Evolutionary conservation across 2,888 invertebrate species (phyloP).

Genomic region (Mactromeris polynyma): DNA sequence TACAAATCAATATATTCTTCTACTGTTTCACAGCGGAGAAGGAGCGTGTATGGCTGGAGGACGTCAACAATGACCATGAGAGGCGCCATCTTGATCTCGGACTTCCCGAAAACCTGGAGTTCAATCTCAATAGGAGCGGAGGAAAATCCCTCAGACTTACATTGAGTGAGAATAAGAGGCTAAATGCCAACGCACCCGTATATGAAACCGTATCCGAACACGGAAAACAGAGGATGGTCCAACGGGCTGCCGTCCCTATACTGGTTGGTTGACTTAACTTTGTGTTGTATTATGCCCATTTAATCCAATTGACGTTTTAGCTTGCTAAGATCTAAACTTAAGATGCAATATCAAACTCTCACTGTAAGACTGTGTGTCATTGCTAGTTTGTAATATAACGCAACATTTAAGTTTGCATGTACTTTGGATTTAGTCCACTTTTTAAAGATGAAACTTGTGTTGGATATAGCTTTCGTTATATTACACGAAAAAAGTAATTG

Average conservation of each 20-base stretch:
- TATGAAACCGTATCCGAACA: conserved; percentile 12
- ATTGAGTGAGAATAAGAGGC: conserved; percentile 29
- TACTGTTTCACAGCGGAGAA: background rate
- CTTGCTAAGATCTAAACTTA: too few relatives aligned
- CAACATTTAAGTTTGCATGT: too few relatives aligned
- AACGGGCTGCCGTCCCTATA: background rate
- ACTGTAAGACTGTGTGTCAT: too few relatives aligned
- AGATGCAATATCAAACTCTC: too few relatives aligned
- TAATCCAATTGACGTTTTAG: too few relatives aligned
- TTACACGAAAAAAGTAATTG: too few relatives aligned
- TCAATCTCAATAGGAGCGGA: conserved; percentile 6
- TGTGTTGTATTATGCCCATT: background rate
- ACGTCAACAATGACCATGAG: conserved; percentile 10
- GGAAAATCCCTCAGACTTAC: background rate
- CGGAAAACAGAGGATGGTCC: conserved; percentile 8
- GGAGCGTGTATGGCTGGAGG: conserved; percentile 3
- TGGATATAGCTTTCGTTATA: too few relatives aligned
- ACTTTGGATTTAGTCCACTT: too few relatives aligned
- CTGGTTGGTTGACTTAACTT: background rate
- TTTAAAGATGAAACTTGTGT: too few relatives aligned
- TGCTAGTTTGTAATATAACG: too few relatives aligned
- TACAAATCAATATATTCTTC: background rate
- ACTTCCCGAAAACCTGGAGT: background rate
- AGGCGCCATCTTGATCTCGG: conserved; percentile 7
- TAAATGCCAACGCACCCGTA: conserved; percentile 59